Evolutionary conservation across 2,113 vertebrate genomes (phyloP).

Genomic region (Telmatochromis sp.): DNA sequence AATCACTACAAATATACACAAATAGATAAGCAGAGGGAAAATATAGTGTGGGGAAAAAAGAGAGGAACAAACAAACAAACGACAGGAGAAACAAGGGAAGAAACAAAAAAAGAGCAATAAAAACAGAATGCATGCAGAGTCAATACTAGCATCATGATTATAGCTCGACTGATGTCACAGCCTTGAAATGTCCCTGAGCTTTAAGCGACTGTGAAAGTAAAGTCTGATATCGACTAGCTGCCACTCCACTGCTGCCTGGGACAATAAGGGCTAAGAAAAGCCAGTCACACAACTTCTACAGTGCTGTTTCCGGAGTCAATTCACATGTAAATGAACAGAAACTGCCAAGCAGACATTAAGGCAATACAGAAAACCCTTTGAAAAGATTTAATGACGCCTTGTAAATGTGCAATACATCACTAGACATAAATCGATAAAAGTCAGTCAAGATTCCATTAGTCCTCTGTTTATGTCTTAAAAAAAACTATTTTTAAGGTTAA

Average conservation of each 20-base stretch:
- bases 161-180: conserved; percentile 42
- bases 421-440: neutral
- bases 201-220: conserved; percentile 36
- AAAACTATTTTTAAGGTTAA: neutral
- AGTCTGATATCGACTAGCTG: conserved; percentile 54
- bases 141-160: conserved; percentile 28
- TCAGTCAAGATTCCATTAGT: neutral
- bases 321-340: conserved; percentile 32
- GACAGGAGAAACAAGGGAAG: neutral
- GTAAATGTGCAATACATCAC: neutral
- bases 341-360: conserved; percentile 10
- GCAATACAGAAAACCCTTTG: neutral
- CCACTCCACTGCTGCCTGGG: conserved; percentile 12
- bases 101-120: neutral
- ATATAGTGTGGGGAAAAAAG: neutral
- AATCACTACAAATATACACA: neutral
- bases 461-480: neutral
- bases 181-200: conserved; percentile 48
- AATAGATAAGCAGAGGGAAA: neutral
- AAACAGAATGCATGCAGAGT: neutral
- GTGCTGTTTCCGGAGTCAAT: conserved; percentile 24
- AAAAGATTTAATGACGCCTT: neutral
- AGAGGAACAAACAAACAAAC: neutral
- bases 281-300: neutral
- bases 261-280: conserved; percentile 38